phyloP scores from a whole-genome alignment of 2,113 vertebrate species.

The Protomyctophum bolini region DNA sequence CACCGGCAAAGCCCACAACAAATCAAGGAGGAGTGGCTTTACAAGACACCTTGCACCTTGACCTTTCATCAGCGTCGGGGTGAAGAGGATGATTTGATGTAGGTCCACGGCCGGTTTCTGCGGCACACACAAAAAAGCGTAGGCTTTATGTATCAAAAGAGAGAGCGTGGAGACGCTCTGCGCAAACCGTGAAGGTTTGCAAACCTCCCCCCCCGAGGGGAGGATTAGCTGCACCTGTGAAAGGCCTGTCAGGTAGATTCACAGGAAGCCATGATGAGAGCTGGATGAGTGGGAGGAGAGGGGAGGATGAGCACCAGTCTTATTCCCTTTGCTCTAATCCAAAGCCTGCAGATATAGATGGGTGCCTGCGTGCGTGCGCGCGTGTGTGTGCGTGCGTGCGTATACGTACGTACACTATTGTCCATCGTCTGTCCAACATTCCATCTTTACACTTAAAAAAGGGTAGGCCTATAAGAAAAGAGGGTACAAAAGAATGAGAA shows the following conservation, averaged over 20 bases:
- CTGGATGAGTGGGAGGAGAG: slow-evolving; percentile 55
- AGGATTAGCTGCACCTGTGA: slow-evolving; percentile 64
- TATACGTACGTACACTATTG: slow-evolving; percentile 1
- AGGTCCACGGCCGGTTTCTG: neutral
- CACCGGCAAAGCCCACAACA: neutral
- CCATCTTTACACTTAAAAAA: too few species aligned
- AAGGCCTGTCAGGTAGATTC: slow-evolving; percentile 67
- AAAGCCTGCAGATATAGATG: slow-evolving; percentile 75
- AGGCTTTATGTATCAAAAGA: neutral
- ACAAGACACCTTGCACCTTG: slow-evolving; percentile 2
- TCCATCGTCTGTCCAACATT: neutral
- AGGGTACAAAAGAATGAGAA: neutral
- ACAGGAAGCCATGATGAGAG: slow-evolving; percentile 50
- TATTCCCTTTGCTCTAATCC: slow-evolving; percentile 73
- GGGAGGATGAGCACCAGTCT: slow-evolving; percentile 6
- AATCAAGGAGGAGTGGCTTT: neutral
- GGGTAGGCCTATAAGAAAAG: slow-evolving; percentile 1
- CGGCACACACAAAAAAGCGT: neutral
- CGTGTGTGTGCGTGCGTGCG: slow-evolving; percentile 1
- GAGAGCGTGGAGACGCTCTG: slow-evolving; percentile 7
- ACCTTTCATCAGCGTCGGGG: slow-evolving; percentile 3
- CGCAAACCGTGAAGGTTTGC: neutral
- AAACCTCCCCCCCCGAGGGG: slow-evolving; percentile 2
- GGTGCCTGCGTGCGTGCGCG: neutral
- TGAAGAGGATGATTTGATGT: neutral